Evolutionary conservation across 2,888 invertebrate species (phyloP), one percentile per base, ranked within the genome.

Genomic region (Agrotis clavis): DNA sequence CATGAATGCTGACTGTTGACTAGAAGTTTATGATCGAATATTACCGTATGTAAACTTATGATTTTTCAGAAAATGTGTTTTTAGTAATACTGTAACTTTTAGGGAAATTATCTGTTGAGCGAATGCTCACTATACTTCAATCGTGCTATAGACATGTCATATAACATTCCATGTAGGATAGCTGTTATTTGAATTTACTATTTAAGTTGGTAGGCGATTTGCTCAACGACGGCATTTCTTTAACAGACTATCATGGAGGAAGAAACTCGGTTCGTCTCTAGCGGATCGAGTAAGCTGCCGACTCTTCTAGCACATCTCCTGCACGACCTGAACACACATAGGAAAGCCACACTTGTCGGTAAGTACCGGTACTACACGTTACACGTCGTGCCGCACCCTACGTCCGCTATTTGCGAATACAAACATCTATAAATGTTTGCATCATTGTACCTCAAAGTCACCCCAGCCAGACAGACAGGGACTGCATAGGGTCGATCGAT

Each of bases 211-310:
- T 57, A 57, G 56, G 11, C n/a, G n/a, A 35, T 35, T 35, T 57
- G 35, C 57, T 57, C 41, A 35, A 19, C 57, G 41, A 57, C n/a
- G n/a, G 14, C 18, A 57, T 35, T 57, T 57, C 25, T 80, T 78
- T 63, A 68, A 51, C 88, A 98, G 97, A 98, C 97, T 85, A 98
- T 98, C 86, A 97, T 99, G 97, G 99, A 99, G 95, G 97, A 98
- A 78, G 99, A 99, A 91, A 98, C 97, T 71, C 97, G 97, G 65
- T 99, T 99, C 92, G 96, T 99, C 21, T 99, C 99, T 0, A 97
- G 97, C 81, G 97, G 97, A n/a, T 98, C 98, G 80, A 92, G 95
- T 65, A 97, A 97, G 83, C 94, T 99, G 51, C 97, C 98, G 1
- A 97, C 97, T 6, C 97, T 99, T 84, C 96, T 99, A 63, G 97